Conservation (phyloP, 2,797 vertebrate genomes). For the Malacoraja senta region DNA sequence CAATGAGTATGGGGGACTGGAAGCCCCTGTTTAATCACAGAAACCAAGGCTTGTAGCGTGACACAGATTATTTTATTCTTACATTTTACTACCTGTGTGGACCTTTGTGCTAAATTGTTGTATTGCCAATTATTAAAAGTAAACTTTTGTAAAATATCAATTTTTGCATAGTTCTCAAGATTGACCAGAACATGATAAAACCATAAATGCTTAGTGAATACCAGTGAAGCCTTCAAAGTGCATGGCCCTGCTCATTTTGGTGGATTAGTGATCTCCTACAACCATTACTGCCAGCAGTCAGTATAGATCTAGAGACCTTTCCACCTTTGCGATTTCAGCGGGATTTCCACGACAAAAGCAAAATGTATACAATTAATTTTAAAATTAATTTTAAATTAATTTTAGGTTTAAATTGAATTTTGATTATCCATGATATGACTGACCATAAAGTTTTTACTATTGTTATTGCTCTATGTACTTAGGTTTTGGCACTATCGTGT, state of each 20-base stretch:
- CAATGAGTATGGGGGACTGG: neutral
- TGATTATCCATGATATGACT: neutral
- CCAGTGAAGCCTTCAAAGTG: neutral
- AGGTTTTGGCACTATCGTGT: too few species aligned
- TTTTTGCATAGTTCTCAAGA: neutral
- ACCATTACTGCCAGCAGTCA: neutral
- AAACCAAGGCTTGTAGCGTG: neutral
- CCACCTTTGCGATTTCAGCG: neutral
- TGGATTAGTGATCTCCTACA: neutral
- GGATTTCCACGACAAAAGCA: neutral
- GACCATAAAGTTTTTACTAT: neutral
- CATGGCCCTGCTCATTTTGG: neutral
- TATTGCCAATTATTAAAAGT: neutral
- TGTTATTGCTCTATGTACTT: too few species aligned
- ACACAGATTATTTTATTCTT: neutral
- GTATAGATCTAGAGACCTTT: neutral
- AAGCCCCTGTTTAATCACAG: neutral
- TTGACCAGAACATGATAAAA: neutral
- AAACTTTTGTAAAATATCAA: neutral
- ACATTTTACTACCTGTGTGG: neutral
- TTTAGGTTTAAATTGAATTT: neutral
- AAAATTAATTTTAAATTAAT: conserved; percentile 6
- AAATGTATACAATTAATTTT: neutral
- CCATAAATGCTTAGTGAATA: neutral
- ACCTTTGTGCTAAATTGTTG: neutral